Percentiles rank a stretch among this genome's conserved stretches.
phyloP scores from a whole-genome alignment of 1,140 invertebrate genomes.

The Saccostrea echinata region DNA sequence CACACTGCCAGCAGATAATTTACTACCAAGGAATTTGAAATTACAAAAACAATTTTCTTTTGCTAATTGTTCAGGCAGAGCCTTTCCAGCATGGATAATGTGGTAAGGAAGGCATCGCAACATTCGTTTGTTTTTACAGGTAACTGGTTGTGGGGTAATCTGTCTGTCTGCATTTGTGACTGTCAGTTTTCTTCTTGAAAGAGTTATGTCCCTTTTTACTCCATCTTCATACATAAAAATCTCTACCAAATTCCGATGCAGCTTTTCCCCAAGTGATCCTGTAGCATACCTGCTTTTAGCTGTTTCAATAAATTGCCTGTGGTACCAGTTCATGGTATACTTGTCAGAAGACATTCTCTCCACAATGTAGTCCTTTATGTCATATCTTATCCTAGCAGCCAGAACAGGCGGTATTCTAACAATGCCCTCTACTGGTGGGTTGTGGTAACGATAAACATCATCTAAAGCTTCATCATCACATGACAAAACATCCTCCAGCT shows the following conservation, averaged over 20 bases:
- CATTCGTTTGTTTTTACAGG: constrained; percentile 64
- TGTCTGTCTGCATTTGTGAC: constrained; percentile 70
- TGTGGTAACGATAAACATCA: constrained; percentile 75
- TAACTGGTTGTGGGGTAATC: constrained; percentile 68
- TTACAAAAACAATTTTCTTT: constrained; percentile 66
- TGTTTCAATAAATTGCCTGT: constrained; percentile 94
- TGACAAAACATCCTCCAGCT: constrained; percentile 78
- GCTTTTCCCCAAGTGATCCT: constrained; percentile 53
- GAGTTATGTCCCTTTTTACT: constrained; percentile 63
- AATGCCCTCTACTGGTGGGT: constrained; percentile 74
- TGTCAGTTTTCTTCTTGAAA: constrained; percentile 63
- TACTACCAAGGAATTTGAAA: constrained; percentile 63
- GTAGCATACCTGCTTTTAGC: constrained; percentile 94
- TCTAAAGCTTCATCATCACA: constrained; percentile 75
- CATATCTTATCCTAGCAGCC: constrained; percentile 85
- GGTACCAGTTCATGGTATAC: constrained; percentile 90
- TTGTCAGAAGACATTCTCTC: constrained; percentile 83
- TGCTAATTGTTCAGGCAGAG: constrained; percentile 50
- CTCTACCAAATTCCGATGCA: constrained; percentile 65
- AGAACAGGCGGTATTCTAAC: constrained; percentile 81
- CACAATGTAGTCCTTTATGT: constrained; percentile 86
- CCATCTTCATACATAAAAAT: constrained; percentile 66
- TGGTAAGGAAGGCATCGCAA: constrained; percentile 70
- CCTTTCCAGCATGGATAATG: constrained; percentile 53
- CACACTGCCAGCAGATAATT: constrained; percentile 61